phyloP scores from a whole-genome alignment of 92 coral and sea anemone genomes.

The Plumapathes pennacea region DNA sequence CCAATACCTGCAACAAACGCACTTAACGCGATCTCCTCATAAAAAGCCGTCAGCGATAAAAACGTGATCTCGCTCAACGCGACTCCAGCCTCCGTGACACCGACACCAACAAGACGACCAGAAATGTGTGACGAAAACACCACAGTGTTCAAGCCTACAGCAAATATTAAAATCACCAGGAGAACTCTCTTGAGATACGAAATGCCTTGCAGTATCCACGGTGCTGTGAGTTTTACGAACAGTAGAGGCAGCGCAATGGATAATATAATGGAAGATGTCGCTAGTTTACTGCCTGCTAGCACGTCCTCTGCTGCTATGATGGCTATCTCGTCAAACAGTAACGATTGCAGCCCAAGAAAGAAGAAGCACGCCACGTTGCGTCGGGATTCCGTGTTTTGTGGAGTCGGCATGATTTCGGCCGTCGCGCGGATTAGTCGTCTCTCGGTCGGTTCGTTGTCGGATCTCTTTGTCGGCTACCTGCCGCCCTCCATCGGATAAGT shows the following conservation, averaged over 20 bases:
- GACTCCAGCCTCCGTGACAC: conserved; percentile 76
- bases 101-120: conserved; percentile 60
- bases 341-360: conserved; percentile 58
- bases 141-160: conserved; percentile 44
- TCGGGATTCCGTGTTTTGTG: conserved; percentile 12
- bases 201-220: conserved; percentile 71
- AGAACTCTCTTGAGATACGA: conserved; percentile 51
- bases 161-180: conserved; percentile 32
- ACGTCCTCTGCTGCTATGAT: conserved; percentile 76
- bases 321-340: conserved; percentile 73
- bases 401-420: no score
- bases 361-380: conserved; percentile 62
- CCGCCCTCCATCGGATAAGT: no score
- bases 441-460: no score
- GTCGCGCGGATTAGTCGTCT: no score
- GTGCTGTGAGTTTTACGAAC: conserved; percentile 49
- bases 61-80: conserved; percentile 72
- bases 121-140: conserved; percentile 46
- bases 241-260: conserved; percentile 77
- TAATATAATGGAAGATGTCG: conserved; percentile 68
- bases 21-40: conserved; percentile 65
- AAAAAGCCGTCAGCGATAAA: conserved; percentile 77
- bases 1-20: conserved; percentile 91
- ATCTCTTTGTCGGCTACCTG: no score
- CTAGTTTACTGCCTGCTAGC: conserved; percentile 65